Conservation (phyloP, 2,888 invertebrate species). For the Kryphioiulus occultus region DNA sequence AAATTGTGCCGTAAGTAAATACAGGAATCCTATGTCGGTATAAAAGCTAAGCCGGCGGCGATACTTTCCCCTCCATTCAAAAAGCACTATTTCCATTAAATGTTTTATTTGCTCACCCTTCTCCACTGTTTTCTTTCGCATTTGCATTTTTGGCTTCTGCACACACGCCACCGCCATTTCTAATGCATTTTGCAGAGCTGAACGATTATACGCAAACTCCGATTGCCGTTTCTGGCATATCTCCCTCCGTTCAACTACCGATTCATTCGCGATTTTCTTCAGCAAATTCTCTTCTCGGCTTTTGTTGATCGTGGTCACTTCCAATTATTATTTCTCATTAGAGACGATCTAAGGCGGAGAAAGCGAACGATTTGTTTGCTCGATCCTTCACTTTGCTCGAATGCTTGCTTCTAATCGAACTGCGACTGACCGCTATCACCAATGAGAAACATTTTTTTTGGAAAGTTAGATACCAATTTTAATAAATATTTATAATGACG, state of each 20-base stretch:
- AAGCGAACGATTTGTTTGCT: neutral
- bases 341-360: neutral
- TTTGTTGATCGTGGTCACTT: slow-evolving; percentile 21
- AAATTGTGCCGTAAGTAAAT: slow-evolving; percentile 22
- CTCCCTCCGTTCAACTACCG: too few species aligned
- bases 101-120: slow-evolving; percentile 11
- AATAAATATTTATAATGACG: too few species aligned
- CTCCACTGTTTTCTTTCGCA: slow-evolving; percentile 19
- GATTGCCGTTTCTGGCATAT: neutral
- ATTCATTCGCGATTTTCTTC: neutral
- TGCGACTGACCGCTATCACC: too few species aligned
- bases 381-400: neutral
- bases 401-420: neutral
- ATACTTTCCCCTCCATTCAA: neutral
- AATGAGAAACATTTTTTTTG: too few species aligned
- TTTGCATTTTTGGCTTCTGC: neutral
- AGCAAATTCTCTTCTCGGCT: neutral
- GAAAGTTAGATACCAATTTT: too few species aligned
- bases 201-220: neutral
- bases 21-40: neutral
- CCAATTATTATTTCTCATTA: neutral
- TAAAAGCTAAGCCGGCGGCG: neutral
- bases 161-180: neutral
- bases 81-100: slow-evolving; percentile 40
- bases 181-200: neutral